phyloP scores from a whole-genome alignment of 1,140 invertebrate genomes.

The Carposina sasakii region DNA sequence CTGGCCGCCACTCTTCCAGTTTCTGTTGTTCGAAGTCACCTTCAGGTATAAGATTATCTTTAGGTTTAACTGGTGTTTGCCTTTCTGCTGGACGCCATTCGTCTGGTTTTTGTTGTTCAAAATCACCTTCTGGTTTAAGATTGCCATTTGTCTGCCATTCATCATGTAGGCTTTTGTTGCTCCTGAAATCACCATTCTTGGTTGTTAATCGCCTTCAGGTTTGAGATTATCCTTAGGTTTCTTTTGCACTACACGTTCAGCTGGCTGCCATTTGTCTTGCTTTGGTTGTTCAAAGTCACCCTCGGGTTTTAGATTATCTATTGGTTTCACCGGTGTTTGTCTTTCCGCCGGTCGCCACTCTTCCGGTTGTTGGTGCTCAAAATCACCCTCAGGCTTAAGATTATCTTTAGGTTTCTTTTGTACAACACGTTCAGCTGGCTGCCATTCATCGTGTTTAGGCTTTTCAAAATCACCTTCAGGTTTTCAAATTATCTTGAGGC shows the following conservation, averaged over 20 bases:
- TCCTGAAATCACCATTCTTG: slow-evolving; percentile 69
- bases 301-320: slow-evolving; percentile 68
- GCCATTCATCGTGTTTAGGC: slow-evolving; percentile 62
- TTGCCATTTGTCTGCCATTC: slow-evolving; percentile 70
- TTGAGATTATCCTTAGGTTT: slow-evolving; percentile 72
- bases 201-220: slow-evolving; percentile 76
- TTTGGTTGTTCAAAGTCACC: slow-evolving; percentile 66
- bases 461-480: slow-evolving; percentile 74
- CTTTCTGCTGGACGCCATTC: slow-evolving; percentile 59
- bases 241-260: slow-evolving; percentile 54
- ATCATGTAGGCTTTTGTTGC: slow-evolving; percentile 61
- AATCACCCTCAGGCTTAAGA: slow-evolving; percentile 72
- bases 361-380: slow-evolving; percentile 54
- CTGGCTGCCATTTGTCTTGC: slow-evolving; percentile 53
- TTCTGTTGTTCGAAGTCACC: slow-evolving; percentile 77
- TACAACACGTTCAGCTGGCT: slow-evolving; percentile 48
- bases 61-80: slow-evolving; percentile 55
- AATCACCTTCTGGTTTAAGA: slow-evolving; percentile 75
- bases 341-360: slow-evolving; percentile 55
- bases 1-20: slow-evolving; percentile 72
- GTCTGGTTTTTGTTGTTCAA: slow-evolving; percentile 63
- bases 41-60: slow-evolving; percentile 77
- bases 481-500: slow-evolving; percentile 66
- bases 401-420: slow-evolving; percentile 68
- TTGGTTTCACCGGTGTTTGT: slow-evolving; percentile 46